These are phyloP conservation scores for Sigmodon hispidus DNA, from an alignment of 2,113 vertebrate species.

Conservation along the genomic window DNA sequence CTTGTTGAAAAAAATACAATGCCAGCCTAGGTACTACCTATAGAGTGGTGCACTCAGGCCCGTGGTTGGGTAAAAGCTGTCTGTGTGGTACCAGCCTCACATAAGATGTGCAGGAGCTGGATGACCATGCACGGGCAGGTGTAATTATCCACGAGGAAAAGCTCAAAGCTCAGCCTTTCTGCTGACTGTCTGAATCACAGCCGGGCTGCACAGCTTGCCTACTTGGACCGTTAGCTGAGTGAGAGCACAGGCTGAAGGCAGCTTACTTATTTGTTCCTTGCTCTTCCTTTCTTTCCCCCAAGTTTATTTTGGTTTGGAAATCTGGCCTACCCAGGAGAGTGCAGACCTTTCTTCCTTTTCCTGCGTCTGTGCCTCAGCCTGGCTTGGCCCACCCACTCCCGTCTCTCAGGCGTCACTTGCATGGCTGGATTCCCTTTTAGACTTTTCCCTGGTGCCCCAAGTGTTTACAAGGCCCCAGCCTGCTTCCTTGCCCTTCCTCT, in stretches of 20 bases:
- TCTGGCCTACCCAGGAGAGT: conserved; percentile 65
- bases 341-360: conserved; percentile 51
- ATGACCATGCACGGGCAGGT: accelerated
- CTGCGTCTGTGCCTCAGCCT: conserved; percentile 45
- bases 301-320: conserved; percentile 78
- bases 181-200: not conserved
- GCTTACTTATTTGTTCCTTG: conserved; percentile 70
- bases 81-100: not conserved
- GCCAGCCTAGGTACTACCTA: not conserved
- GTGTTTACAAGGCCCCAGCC: not conserved
- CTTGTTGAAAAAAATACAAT: not conserved
- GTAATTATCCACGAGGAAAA: accelerated
- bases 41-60: too few species aligned
- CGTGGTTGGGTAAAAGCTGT: accelerated
- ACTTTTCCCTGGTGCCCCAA: not conserved
- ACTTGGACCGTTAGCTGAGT: not conserved
- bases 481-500: not conserved
- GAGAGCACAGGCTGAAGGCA: not conserved
- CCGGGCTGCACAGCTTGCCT: not conserved
- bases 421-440: conserved; percentile 5
- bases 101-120: not conserved
- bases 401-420: not conserved
- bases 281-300: conserved; percentile 27
- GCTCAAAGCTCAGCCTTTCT: not conserved
- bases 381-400: not conserved